Evolutionary conservation across 2,113 vertebrate species (phyloP), one percentile per base, ranked within the genome.

Genomic region (Lycocorax pyrrhopterus): DNA sequence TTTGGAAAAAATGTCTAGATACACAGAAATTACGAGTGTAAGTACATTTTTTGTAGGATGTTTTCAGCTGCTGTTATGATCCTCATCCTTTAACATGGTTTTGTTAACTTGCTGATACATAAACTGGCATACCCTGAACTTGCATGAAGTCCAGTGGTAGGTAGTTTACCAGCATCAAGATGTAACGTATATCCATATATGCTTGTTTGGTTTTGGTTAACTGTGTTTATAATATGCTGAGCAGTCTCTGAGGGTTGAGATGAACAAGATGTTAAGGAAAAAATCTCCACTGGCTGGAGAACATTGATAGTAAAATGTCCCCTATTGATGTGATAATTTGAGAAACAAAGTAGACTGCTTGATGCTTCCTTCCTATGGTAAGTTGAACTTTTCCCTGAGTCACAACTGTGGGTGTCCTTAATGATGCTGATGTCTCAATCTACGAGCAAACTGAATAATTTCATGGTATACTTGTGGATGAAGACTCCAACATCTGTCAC

Each of bases 261-360:
- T 74, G 39, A 71, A 66, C 30, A 66, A 89, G n/a, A 92, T 73
- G 52, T 71, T 44, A 27, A 53, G 26, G 25, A 16, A 74, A 76
- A 75, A 62, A 5, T 37, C 49, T 85, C 23, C 25, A 64, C 68
- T 94, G 78, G 15, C 66, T 91, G 18, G 25, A 75, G 52, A 75
- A 33, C 8, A 56, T 4, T 67, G 66, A 49, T 76, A 44, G 27
- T 76, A 60, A 90, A 77, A 76, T 84, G 16, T 62, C 37, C 51
- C 71, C 43, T 73, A 29, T 51, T 86, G 84, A 79, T 83, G 71
- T 76, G 84, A 68, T 91, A 90, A 93, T 93, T 84, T 88, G 81
- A 89, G 87, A 94, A 77, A 37, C 11, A 51, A 67, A 83, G 26
- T 63, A 76, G 82, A 55, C 35, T 71, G 23, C 64, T 71, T 91